Conservation (phyloP, 1,140 invertebrate genomes). For the Caenorhabditis inopinata region DNA sequence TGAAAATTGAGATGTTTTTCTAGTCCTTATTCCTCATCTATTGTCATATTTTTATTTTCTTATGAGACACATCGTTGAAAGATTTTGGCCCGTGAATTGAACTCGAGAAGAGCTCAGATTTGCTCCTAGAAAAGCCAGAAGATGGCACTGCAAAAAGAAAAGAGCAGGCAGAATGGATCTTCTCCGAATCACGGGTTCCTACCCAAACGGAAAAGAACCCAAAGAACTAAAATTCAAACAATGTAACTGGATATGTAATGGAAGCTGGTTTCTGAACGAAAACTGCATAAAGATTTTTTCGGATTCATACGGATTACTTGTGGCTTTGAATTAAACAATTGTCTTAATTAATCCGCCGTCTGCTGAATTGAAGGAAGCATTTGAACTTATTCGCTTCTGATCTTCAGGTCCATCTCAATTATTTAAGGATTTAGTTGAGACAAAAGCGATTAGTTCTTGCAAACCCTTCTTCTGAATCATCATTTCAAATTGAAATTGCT, state of each 20-base stretch:
- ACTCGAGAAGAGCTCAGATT: slow-evolving; percentile 10
- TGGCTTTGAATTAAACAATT: not conserved
- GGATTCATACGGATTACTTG: slow-evolving; percentile 1
- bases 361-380: no score
- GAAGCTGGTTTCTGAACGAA: not conserved
- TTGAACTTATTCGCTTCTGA: no score
- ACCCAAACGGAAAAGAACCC: no score
- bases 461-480: no score
- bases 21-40: slow-evolving; percentile 8
- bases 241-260: slow-evolving; percentile 18
- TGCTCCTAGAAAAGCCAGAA: not conserved
- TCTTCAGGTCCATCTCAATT: no score
- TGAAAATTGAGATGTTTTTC: not conserved
- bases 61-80: not conserved
- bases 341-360: no score
- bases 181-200: not conserved
- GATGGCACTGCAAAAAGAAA: not conserved
- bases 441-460: no score
- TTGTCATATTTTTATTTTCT: slow-evolving; percentile 5
- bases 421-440: no score
- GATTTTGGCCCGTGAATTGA: not conserved
- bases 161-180: not conserved
- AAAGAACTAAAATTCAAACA: no score
- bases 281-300: not conserved
- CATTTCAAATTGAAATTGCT: no score